Conservation (phyloP, 2,113 vertebrate genomes). For the Edolisoma coerulescens region DNA sequence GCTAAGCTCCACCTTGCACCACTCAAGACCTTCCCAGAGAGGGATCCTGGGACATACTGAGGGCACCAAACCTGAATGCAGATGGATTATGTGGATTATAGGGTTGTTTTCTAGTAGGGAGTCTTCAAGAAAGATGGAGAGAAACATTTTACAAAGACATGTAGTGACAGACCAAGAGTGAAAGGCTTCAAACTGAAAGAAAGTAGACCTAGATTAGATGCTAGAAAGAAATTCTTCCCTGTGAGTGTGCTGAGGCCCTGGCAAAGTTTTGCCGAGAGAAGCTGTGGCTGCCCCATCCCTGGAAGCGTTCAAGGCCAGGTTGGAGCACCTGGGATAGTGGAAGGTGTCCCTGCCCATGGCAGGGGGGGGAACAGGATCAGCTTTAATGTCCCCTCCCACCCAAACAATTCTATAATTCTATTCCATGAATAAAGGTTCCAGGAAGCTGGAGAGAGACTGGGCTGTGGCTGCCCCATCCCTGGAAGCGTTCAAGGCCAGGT, state of each 20-base stretch:
- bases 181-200: not conserved
- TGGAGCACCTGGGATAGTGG: not conserved
- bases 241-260: not conserved
- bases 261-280: not conserved
- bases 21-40: not conserved
- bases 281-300: not conserved
- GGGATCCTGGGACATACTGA: fast-evolving
- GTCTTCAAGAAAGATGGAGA: not conserved
- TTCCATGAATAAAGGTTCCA: not conserved
- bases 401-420: not conserved
- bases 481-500: not conserved
- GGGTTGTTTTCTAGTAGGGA: not conserved
- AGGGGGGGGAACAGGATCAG: not conserved
- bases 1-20: not conserved
- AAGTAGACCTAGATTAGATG: not conserved
- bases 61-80: not conserved
- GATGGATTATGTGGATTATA: not conserved
- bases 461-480: not conserved
- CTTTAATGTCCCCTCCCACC: not conserved
- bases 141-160: not conserved
- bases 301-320: not conserved
- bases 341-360: not conserved
- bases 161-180: not conserved
- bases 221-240: not conserved
- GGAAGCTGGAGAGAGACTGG: not conserved